A percentile compares a stretch with the other conserved stretches of the same genome.
These are phyloP conservation scores for Danaus plexippus DNA, from an alignment of 1,140 invertebrate species.

Conservation along the genomic window DNA sequence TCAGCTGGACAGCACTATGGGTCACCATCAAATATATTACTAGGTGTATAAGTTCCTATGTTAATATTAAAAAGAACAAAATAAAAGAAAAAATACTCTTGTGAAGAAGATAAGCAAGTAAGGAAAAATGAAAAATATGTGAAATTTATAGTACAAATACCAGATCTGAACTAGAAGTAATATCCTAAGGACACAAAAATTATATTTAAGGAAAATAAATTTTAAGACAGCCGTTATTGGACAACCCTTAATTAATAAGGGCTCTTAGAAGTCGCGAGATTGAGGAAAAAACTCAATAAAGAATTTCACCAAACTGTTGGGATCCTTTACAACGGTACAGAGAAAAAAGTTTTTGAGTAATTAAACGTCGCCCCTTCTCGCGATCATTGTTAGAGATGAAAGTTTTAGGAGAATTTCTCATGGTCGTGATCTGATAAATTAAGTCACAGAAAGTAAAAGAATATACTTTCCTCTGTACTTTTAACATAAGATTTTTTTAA, in stretches of 20 bases:
- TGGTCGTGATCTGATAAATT: slow-evolving; percentile 17
- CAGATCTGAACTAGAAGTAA: too few relatives aligned
- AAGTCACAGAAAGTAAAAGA: background rate
- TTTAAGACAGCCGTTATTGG: too few relatives aligned
- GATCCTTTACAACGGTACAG: slow-evolving; percentile 25
- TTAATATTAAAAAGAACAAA: background rate
- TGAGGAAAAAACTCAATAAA: too few relatives aligned
- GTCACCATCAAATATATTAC: too few relatives aligned
- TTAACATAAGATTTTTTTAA: too few relatives aligned
- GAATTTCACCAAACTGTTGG: background rate
- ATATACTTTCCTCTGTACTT: too few relatives aligned
- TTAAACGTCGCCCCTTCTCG: slow-evolving; percentile 33
- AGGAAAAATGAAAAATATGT: too few relatives aligned
- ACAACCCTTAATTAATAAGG: slow-evolving; percentile 37
- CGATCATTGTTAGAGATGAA: slow-evolving; percentile 23
- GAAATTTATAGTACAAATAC: too few relatives aligned
- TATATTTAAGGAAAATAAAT: too few relatives aligned
- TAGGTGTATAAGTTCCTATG: too few relatives aligned
- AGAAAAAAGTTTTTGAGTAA: slow-evolving; percentile 44
- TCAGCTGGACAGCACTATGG: background rate
- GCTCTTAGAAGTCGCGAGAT: slow-evolving; percentile 8
- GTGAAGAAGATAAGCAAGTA: too few relatives aligned
- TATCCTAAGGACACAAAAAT: too few relatives aligned
- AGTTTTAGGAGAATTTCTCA: slow-evolving; percentile 12
- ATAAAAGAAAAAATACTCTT: background rate